phyloP scores from a whole-genome alignment of 2,888 invertebrate species.

The Acronicta aceris region DNA sequence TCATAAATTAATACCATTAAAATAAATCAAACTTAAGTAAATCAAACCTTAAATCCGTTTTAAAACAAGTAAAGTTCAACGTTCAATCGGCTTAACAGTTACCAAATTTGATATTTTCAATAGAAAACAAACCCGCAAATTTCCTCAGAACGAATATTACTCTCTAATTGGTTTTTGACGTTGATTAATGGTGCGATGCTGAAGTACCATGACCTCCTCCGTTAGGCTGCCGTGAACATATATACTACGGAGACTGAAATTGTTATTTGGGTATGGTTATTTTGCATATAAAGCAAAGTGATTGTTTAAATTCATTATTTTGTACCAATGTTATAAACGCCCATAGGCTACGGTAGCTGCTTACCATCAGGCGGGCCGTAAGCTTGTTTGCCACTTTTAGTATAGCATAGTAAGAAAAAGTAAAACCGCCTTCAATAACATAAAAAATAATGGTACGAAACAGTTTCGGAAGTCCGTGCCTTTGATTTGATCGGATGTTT shows the following conservation, averaged over 20 bases:
- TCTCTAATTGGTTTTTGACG: constrained; percentile 58
- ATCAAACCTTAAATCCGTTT: constrained; percentile 7
- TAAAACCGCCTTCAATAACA: too few relatives aligned
- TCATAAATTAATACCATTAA: too few relatives aligned
- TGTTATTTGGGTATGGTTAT: constrained; percentile 32
- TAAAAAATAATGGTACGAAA: too few relatives aligned
- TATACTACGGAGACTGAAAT: constrained; percentile 62
- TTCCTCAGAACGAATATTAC: constrained; percentile 43
- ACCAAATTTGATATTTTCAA: constrained; percentile 36
- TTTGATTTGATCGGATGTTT: too few relatives aligned
- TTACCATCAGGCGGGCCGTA: too few relatives aligned
- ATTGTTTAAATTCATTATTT: too few relatives aligned
- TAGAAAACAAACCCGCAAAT: constrained; percentile 31
- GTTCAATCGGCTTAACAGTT: constrained; percentile 18
- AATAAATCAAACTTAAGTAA: not conserved
- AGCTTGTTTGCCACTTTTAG: too few relatives aligned
- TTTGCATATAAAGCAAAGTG: not conserved
- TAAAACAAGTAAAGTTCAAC: constrained; percentile 23
- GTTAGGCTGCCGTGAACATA: constrained; percentile 68
- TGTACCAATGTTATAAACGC: too few relatives aligned
- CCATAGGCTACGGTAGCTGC: too few relatives aligned
- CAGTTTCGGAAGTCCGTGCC: too few relatives aligned
- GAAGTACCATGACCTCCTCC: constrained; percentile 55
- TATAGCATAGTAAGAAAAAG: too few relatives aligned
- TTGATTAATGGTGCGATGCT: constrained; percentile 54